These are phyloP conservation scores for Pterostichus madidus DNA, from an alignment of 2,888 invertebrate species.

Conservation along the genomic window DNA sequence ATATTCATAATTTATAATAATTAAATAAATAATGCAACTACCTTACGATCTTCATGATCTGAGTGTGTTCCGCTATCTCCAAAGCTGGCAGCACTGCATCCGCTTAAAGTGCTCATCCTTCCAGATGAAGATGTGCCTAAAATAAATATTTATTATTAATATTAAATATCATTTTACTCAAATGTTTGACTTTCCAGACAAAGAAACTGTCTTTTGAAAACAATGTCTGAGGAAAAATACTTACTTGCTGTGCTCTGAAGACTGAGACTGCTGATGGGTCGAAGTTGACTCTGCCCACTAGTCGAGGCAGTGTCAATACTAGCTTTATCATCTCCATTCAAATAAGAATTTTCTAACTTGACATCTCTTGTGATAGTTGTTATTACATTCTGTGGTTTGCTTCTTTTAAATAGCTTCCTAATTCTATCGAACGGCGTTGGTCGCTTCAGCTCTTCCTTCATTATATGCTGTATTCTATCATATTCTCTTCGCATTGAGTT, in stretches of 20 bases:
- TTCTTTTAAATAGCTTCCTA: conserved; percentile 85
- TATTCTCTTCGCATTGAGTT: conserved; percentile 90
- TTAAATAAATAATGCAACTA: conserved; percentile 68
- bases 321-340: conserved; percentile 51
- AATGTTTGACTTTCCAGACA: no score
- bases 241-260: conserved; percentile 84
- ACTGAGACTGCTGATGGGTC: conserved; percentile 85
- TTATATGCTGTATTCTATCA: conserved; percentile 88
- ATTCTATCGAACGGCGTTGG: conserved; percentile 90
- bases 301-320: conserved; percentile 25
- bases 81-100: conserved; percentile 86
- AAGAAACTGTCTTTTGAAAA: no score
- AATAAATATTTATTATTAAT: conserved; percentile 53
- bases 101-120: conserved; percentile 87
- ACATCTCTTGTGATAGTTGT: conserved; percentile 68
- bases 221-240: conserved; percentile 73
- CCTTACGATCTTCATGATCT: conserved; percentile 87
- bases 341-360: conserved; percentile 67
- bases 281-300: conserved; percentile 72
- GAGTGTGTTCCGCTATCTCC: conserved; percentile 93
- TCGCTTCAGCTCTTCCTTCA: conserved; percentile 87
- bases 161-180: background rate
- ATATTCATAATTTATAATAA: background rate
- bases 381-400: conserved; percentile 72
- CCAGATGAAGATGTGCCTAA: conserved; percentile 88